phyloP scores from a whole-genome alignment of 1,140 invertebrate genomes.

The Anastatus disparis region DNA sequence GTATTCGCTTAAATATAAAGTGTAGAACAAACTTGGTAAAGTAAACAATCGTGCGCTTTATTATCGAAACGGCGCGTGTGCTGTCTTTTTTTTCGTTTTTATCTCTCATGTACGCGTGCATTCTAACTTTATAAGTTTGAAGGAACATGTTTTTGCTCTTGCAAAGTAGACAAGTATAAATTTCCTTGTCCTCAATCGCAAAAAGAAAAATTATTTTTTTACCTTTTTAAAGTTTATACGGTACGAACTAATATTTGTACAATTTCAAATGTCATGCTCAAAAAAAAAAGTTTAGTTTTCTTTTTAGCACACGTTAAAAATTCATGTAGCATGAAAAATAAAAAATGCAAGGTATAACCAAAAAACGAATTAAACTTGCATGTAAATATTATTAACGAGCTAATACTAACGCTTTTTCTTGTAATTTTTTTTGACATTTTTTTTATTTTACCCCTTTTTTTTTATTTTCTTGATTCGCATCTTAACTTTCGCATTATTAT shows the following conservation, averaged over 20 bases:
- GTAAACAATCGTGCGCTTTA: conserved; percentile 7
- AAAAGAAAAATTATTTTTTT: conserved; percentile 17
- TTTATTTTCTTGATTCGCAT: conserved; percentile 1
- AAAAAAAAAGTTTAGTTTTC: conserved; percentile 18
- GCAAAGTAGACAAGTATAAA: conserved; percentile 10
- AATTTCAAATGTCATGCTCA: conserved; percentile 29
- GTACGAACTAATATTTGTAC: conserved; percentile 28
- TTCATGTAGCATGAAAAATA: conserved; percentile 10
- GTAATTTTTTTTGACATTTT: conserved; percentile 24
- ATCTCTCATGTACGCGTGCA: neutral
- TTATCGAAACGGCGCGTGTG: conserved; percentile 1
- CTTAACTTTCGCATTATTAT: conserved; percentile 16
- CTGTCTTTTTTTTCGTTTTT: conserved; percentile 4
- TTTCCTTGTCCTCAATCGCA: neutral
- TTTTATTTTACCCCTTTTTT: conserved; percentile 17
- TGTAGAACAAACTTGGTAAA: conserved; percentile 19
- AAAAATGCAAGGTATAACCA: conserved; percentile 15
- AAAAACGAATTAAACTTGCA: neutral
- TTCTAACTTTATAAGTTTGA: conserved; percentile 29
- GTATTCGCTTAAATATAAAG: conserved; percentile 4
- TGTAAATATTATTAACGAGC: conserved; percentile 21
- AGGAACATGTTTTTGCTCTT: conserved; percentile 37
- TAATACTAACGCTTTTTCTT: conserved; percentile 3
- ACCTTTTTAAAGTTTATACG: neutral
- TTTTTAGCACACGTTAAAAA: conserved; percentile 5